Conservation (phyloP, 23 tunicate genomes). For the Halocynthia aurantium region DNA sequence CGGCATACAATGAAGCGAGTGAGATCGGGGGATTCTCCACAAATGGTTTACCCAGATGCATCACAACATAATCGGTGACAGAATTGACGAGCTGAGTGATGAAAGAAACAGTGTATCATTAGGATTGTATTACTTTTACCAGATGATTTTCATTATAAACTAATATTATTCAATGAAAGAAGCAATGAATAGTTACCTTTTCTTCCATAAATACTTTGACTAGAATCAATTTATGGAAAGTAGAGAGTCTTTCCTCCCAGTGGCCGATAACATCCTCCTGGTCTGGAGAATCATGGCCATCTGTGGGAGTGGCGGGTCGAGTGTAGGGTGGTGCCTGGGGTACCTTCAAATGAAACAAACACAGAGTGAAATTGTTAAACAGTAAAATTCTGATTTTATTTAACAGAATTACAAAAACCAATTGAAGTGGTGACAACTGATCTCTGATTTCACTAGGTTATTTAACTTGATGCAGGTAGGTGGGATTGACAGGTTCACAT, state of each 20-base stretch:
- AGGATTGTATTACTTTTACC: background rate
- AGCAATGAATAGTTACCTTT: constrained; percentile 36
- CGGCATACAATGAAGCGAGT: constrained; percentile 62
- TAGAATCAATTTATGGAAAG: constrained; percentile 84
- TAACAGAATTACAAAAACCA: background rate
- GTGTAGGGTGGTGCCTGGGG: constrained; percentile 9
- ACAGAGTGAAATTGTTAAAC: background rate
- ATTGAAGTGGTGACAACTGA: too few relatives aligned
- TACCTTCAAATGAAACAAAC: background rate
- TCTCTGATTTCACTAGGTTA: too few relatives aligned
- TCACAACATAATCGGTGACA: constrained; percentile 83
- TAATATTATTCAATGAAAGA: background rate
- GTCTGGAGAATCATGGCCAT: constrained; percentile 37
- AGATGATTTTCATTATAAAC: too few relatives aligned
- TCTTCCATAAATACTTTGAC: constrained; percentile 76
- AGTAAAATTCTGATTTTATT: background rate
- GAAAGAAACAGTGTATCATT: background rate
- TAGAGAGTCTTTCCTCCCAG: constrained; percentile 92
- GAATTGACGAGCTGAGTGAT: constrained; percentile 60
- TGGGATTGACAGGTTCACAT: background rate
- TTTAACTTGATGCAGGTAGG: too few relatives aligned
- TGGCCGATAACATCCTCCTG: constrained; percentile 65
- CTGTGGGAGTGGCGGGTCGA: constrained; percentile 32
- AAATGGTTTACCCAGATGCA: constrained; percentile 74
- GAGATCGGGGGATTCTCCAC: constrained; percentile 82